These are phyloP conservation scores for Oreohelix idahoensis DNA, from an alignment of 1,140 invertebrate species.

Conservation along the genomic window DNA sequence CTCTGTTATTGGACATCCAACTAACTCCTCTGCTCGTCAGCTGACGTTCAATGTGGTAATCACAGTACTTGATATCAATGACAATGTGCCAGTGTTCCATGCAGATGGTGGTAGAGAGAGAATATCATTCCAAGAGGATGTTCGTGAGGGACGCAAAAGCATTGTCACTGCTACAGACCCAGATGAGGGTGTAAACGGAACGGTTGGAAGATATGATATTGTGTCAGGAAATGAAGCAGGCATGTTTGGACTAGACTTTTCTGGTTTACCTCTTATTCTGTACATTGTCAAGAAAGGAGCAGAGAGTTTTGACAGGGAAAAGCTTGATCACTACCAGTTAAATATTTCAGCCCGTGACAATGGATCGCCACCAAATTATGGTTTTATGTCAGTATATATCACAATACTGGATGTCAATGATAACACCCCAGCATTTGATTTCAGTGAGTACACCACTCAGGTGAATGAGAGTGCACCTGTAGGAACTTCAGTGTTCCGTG, in stretches of 20 bases:
- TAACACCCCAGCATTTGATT: slow-evolving; percentile 92
- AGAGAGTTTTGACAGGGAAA: slow-evolving; percentile 88
- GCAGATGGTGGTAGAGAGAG: slow-evolving; percentile 23
- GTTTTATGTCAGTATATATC: slow-evolving; percentile 80
- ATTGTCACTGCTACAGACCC: slow-evolving; percentile 70
- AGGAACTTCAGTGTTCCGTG: slow-evolving; percentile 56
- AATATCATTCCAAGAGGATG: slow-evolving; percentile 71
- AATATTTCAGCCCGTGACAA: slow-evolving; percentile 86
- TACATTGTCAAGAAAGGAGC: slow-evolving; percentile 77
- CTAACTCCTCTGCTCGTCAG: slow-evolving; percentile 17
- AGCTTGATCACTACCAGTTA: slow-evolving; percentile 82
- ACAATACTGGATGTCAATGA: slow-evolving; percentile 86
- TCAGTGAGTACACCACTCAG: slow-evolving; percentile 73
- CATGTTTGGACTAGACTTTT: slow-evolving; percentile 53
- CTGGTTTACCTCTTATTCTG: slow-evolving; percentile 48
- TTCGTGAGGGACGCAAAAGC: slow-evolving; percentile 76
- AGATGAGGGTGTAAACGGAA: slow-evolving; percentile 76
- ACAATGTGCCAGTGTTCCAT: slow-evolving; percentile 89
- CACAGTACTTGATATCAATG: slow-evolving; percentile 84
- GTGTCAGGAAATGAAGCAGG: slow-evolving; percentile 58
- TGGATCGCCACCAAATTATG: slow-evolving; percentile 81
- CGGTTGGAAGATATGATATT: slow-evolving; percentile 53
- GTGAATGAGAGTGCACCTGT: slow-evolving; percentile 58
- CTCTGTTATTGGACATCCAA: slow-evolving; percentile 44
- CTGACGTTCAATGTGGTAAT: slow-evolving; percentile 58